These are phyloP conservation scores for Psylliodes chrysocephalus DNA, from an alignment of 2,888 invertebrate genomes.

Conservation along the genomic window DNA sequence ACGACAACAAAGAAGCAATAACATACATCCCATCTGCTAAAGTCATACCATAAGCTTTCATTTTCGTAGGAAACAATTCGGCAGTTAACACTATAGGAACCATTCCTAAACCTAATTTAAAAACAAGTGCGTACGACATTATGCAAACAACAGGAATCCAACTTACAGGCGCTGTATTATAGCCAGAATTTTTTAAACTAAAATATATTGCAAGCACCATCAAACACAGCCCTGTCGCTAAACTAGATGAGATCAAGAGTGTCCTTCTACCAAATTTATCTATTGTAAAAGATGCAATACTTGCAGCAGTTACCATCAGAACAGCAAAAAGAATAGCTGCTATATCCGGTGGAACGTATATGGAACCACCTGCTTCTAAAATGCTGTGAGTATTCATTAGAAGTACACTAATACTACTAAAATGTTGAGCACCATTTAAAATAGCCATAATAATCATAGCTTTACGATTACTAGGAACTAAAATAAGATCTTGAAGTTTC, in stretches of 20 bases:
- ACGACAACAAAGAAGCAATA: slow-evolving; percentile 56
- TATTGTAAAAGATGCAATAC: slow-evolving; percentile 55
- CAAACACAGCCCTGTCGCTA: slow-evolving; percentile 58
- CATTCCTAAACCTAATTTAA: slow-evolving; percentile 60
- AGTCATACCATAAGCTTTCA: slow-evolving; percentile 63
- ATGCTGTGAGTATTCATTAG: slow-evolving; percentile 62
- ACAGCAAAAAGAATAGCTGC: slow-evolving; percentile 60
- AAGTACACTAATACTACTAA: slow-evolving; percentile 62
- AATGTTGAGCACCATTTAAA: slow-evolving; percentile 61
- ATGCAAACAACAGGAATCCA: slow-evolving; percentile 54
- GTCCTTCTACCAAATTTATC: slow-evolving; percentile 60
- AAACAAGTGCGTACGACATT: slow-evolving; percentile 54
- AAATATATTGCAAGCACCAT: slow-evolving; percentile 60
- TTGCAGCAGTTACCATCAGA: slow-evolving; percentile 59
- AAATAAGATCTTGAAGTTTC: slow-evolving; percentile 57
- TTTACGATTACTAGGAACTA: slow-evolving; percentile 60
- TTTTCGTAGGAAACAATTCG: slow-evolving; percentile 61
- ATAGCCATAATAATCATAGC: slow-evolving; percentile 61
- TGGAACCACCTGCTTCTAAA: slow-evolving; percentile 57
- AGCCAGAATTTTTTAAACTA: slow-evolving; percentile 52
- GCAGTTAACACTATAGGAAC: slow-evolving; percentile 62
- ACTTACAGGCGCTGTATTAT: slow-evolving; percentile 50
- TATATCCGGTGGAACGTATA: slow-evolving; percentile 52
- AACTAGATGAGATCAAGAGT: slow-evolving; percentile 56
- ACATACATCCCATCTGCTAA: slow-evolving; percentile 60